Conservation (phyloP, 2,113 vertebrate genomes). For the Perccottus glenii region DNA sequence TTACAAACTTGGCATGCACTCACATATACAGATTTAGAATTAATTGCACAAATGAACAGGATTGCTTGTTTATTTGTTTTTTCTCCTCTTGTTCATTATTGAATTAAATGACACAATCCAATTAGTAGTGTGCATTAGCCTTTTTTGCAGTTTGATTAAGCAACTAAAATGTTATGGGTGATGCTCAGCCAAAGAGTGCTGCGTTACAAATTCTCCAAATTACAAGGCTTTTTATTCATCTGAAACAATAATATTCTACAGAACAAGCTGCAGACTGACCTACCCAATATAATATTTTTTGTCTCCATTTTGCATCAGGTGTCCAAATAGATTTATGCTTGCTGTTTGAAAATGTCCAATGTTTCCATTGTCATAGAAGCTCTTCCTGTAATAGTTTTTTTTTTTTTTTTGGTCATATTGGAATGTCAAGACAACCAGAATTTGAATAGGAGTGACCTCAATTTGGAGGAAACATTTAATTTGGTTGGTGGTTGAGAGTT, state of each 20-base stretch:
- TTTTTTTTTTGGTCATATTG: conserved; percentile 22
- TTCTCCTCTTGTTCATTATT: conserved; percentile 66
- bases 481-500: conserved; percentile 34
- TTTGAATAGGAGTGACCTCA: conserved; percentile 59
- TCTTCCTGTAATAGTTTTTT: conserved; percentile 21
- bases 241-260: conserved; percentile 34
- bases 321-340: background rate
- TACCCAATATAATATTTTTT: background rate
- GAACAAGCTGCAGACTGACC: conserved; percentile 18
- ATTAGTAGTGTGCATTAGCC: conserved; percentile 72
- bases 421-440: conserved; percentile 43
- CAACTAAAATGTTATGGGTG: conserved; percentile 68
- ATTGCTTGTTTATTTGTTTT: conserved; percentile 67
- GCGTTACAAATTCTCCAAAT: conserved; percentile 67
- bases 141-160: conserved; percentile 72
- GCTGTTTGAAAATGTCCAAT: conserved; percentile 12
- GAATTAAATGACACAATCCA: conserved; percentile 76
- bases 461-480: conserved; percentile 56
- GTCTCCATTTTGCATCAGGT: background rate
- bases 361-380: conserved; percentile 22
- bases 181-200: conserved; percentile 68
- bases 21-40: conserved; percentile 61
- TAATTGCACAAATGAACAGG: conserved; percentile 69
- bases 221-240: conserved; percentile 50
- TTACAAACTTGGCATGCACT: conserved; percentile 24